Base-by-base conservation (phyloP, 2,888 invertebrate species). In the Apoderus coryli region DNA sequence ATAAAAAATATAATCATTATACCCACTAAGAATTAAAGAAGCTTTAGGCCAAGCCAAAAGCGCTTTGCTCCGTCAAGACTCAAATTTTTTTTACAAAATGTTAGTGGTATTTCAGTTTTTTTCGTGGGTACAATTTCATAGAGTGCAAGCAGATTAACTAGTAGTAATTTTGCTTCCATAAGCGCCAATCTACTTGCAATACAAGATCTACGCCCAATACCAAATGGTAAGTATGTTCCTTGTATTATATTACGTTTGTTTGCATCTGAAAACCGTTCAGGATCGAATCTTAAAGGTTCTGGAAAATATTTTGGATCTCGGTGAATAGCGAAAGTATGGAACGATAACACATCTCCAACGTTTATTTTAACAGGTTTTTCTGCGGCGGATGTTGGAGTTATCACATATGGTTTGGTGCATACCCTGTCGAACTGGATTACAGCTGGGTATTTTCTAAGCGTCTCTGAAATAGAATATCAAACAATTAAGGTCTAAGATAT, bases 371-470 rank as follows among this genome's bases (percentile, higher is more conserved):
- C 11, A 3, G 43, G 39, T 16, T 35, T 35, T 36, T 49, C 49
- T 3, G 29, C 32, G 1, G 43, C 36, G 2, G 26, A 25, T 16
- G 14, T 30, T 3, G 49, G 40, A 26, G 42, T 23, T 25, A 49
- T 45, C 7, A 58, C 54, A 33, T 61, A 67, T 0, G 53, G 41
- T 31, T 64, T 64, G 0, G 53, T 53, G 36, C 67, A 67, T 2
- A 53, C 41, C 30, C 70, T 54, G 41, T 70, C 69, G 39, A 60
- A n/a, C n/a, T n/a, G n/a, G n/a, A n/a, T n/a, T n/a, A n/a, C n/a
- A n/a, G n/a, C n/a, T n/a, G n/a, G n/a, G n/a, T n/a, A n/a, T n/a
- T n/a, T n/a, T n/a, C n/a, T n/a, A n/a, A n/a, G n/a, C n/a, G n/a
- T n/a, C n/a, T n/a, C n/a, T n/a, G n/a, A n/a, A n/a, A n/a, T n/a